Base-by-base conservation (phyloP, 2,113 vertebrate genomes). In the Chlorocebus sabaeus region DNA sequence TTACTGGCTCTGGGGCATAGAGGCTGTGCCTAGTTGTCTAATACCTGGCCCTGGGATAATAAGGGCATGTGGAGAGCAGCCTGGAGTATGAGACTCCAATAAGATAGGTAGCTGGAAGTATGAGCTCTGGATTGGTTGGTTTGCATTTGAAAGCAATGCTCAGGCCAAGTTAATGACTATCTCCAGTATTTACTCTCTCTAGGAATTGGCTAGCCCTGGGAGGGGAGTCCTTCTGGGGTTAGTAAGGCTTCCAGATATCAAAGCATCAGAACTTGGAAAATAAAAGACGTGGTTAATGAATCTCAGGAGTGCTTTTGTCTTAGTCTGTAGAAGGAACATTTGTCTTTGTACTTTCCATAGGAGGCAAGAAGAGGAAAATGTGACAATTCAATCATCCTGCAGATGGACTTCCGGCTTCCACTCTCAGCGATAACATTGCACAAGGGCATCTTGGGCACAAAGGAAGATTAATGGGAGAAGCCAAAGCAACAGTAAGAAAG, bases 391-490 rank as follows among this genome's bases (percentile, higher is more conserved):
- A 18, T 90, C 93, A 95, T 27, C 11, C 43, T 91, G 45, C 57
- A 95, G 55, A 55, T 25, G 27, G 20, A 35, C 85, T 84, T 93
- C 50, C 72, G 50, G 35, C 14, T 96, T 87, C 73, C 5, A 67
- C 0, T 20, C 64, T 57, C 67, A 83, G 70, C 2, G 11, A 55
- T 88, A 97, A 84, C 57, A 35, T 13, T 0, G 14, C 70, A 81
- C 17, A n/a, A 64, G 57, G 11, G 22, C 67, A 40, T 72, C 73
- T 25, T 30, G 52, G 50, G 59, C n/a, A 76, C 61, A 61, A 48
- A 50, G 16, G 0, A 95, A 90, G 64, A 80, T 92, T 96, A 94
- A 93, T 94, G 52, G n/a, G 82, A 95, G 20, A 40, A 90, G 38
- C 38, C 11, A 95, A 87, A 40, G 1, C 52, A 79, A 25, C n/a